phyloP scores from a whole-genome alignment of 1,140 invertebrate genomes.

The Mercenaria mercenaria region DNA sequence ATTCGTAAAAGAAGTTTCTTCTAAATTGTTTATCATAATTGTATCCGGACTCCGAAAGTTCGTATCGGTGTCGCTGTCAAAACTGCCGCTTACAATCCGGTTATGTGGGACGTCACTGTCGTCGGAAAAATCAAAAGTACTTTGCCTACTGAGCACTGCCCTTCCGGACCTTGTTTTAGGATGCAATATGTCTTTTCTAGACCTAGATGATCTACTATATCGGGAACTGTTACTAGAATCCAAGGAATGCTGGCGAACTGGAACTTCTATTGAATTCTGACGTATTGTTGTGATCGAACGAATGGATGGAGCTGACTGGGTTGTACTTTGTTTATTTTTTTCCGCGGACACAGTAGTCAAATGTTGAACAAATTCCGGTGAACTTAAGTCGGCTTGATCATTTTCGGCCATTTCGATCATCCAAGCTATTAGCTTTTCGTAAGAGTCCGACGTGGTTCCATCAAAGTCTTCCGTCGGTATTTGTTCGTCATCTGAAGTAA shows the following conservation, averaged over 20 bases:
- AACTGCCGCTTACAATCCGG: neutral
- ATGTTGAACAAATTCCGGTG: slow-evolving; percentile 51
- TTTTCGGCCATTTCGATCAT: too few species aligned
- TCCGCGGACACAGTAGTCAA: slow-evolving; percentile 40
- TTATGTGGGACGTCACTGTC: slow-evolving; percentile 17
- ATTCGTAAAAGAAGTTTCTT: slow-evolving; percentile 36
- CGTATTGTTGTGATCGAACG: neutral
- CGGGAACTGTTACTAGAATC: slow-evolving; percentile 27
- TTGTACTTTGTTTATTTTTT: neutral
- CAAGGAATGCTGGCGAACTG: too few species aligned
- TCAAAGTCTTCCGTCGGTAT: neutral
- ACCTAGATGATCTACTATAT: slow-evolving; percentile 39
- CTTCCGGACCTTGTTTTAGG: slow-evolving; percentile 24
- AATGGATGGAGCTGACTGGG: neutral
- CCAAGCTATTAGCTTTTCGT: slow-evolving; percentile 43
- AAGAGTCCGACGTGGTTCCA: slow-evolving; percentile 23
- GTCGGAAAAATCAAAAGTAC: slow-evolving; percentile 49
- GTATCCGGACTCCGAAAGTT: neutral
- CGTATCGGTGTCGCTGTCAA: slow-evolving; percentile 32
- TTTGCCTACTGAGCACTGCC: too few species aligned
- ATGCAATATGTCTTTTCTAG: slow-evolving; percentile 29
- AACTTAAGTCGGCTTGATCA: slow-evolving; percentile 26
- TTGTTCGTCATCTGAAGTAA: neutral
- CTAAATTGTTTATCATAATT: neutral
- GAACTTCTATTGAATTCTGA: slow-evolving; percentile 29